phyloP scores from a whole-genome alignment of 2,888 invertebrate species.

The Cheilosia urbana region DNA sequence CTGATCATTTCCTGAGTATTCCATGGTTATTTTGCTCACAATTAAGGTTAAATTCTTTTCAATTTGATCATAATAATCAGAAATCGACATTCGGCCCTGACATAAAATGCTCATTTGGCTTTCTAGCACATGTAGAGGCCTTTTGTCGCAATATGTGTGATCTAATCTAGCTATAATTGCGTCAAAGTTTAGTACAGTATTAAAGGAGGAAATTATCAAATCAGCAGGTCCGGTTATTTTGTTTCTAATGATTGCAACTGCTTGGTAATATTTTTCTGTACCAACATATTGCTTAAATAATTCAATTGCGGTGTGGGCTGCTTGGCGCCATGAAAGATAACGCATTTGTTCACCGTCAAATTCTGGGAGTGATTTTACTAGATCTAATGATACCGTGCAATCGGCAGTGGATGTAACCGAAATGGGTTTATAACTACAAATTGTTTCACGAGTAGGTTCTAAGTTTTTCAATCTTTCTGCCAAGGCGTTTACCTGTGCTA shows the following conservation, averaged over 20 bases:
- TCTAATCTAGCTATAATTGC: slow-evolving; percentile 11
- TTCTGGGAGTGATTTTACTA: slow-evolving; percentile 24
- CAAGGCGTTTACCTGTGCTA: background rate
- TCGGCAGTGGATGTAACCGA: background rate
- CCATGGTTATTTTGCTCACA: slow-evolving; percentile 25
- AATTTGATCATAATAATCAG: slow-evolving; percentile 6
- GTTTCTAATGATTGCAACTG: slow-evolving; percentile 12
- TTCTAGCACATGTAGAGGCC: slow-evolving; percentile 4
- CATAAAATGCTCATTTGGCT: slow-evolving; percentile 17
- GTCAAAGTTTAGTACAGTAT: background rate
- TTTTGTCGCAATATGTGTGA: slow-evolving; percentile 17
- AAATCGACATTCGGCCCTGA: too few species aligned
- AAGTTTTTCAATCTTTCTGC: background rate
- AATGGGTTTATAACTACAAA: background rate
- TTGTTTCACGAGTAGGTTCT: background rate
- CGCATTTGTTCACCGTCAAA: slow-evolving; percentile 11
- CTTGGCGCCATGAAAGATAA: slow-evolving; percentile 28
- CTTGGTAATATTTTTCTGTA: slow-evolving; percentile 9
- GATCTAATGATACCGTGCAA: background rate
- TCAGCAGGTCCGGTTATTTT: too few species aligned
- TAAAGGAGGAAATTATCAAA: slow-evolving; percentile 1
- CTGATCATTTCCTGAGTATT: slow-evolving; percentile 6
- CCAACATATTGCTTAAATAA: slow-evolving; percentile 1
- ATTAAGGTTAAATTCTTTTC: slow-evolving; percentile 3
- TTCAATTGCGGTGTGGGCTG: slow-evolving; percentile 25